phyloP scores from a whole-genome alignment of 2,888 invertebrate species.

The Noctuana brunneofusca region DNA sequence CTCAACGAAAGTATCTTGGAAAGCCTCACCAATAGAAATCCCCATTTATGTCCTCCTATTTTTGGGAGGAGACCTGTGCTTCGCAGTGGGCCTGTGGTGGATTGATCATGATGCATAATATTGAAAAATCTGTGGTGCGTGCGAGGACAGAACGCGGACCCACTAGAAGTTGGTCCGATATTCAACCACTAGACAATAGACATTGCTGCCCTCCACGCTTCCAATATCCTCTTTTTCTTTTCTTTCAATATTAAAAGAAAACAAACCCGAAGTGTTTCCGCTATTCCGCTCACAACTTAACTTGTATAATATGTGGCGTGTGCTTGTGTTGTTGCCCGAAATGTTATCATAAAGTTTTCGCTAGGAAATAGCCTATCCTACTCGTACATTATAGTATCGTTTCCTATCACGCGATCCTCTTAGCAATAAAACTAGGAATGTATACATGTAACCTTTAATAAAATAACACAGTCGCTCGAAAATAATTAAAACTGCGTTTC shows the following conservation, averaged over 20 bases:
- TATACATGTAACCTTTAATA: neutral
- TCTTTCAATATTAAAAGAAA: neutral
- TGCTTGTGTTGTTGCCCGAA: neutral
- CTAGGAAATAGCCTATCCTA: neutral
- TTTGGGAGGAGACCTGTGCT: too few relatives aligned
- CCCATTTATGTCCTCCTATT: too few relatives aligned
- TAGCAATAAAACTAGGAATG: neutral
- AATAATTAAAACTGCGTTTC: constrained; percentile 19
- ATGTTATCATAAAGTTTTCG: neutral
- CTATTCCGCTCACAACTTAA: neutral
- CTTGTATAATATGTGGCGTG: too few relatives aligned
- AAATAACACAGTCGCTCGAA: neutral
- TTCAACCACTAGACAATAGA: neutral
- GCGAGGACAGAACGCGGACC: too few relatives aligned
- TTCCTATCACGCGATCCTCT: neutral
- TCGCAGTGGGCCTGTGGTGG: too few relatives aligned
- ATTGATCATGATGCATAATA: too few relatives aligned
- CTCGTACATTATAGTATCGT: neutral
- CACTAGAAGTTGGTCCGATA: too few relatives aligned
- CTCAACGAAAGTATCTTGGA: too few relatives aligned
- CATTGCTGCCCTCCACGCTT: too few relatives aligned
- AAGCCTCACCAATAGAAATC: too few relatives aligned
- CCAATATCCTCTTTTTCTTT: too few relatives aligned
- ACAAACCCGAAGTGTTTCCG: neutral
- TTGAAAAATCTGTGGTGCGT: too few relatives aligned